These are phyloP conservation scores for Pseudorhombus dupliciocellatus DNA, from an alignment of 2,113 vertebrate species.

Conservation along the genomic window DNA sequence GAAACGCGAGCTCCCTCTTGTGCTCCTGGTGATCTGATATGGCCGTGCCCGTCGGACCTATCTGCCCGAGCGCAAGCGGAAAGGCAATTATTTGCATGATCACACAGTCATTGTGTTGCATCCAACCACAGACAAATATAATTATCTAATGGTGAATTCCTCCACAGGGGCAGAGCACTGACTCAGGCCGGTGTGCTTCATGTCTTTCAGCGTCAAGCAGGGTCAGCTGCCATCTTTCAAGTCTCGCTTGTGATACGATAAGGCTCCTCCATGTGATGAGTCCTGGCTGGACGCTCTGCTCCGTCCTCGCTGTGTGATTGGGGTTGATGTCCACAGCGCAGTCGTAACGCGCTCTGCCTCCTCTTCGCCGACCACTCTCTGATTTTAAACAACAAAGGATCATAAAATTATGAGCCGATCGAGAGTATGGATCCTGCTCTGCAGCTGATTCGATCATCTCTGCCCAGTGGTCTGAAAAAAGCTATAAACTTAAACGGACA, in stretches of 20 bases:
- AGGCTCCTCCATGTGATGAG: constrained; percentile 1
- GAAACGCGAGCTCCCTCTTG: constrained; percentile 34
- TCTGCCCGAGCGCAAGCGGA: constrained; percentile 52
- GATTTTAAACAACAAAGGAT: constrained; percentile 12
- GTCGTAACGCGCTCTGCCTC: background rate
- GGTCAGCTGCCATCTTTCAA: constrained; percentile 2
- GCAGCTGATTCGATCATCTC: constrained; percentile 24
- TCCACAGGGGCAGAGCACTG: constrained; percentile 23
- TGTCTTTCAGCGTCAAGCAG: background rate
- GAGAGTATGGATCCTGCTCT: background rate
- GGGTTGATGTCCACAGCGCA: background rate
- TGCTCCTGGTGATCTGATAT: constrained; percentile 56
- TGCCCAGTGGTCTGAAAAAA: background rate
- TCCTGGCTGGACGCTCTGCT: background rate
- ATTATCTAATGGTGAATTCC: constrained; percentile 76
- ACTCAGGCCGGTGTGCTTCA: background rate
- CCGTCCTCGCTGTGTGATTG: background rate
- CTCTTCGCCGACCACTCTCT: background rate
- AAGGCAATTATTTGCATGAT: constrained; percentile 83
- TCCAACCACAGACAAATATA: constrained; percentile 75
- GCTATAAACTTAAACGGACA: constrained; percentile 1
- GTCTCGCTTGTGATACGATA: background rate
- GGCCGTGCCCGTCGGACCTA: constrained; percentile 35
- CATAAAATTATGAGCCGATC: background rate
- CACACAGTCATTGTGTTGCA: constrained; percentile 79